Percentiles rank a stretch among this genome's conserved stretches.
These are phyloP conservation scores for Luidia sarsii DNA, from an alignment of 53 echinoderm and acorn worm genomes.

Conservation along the genomic window DNA sequence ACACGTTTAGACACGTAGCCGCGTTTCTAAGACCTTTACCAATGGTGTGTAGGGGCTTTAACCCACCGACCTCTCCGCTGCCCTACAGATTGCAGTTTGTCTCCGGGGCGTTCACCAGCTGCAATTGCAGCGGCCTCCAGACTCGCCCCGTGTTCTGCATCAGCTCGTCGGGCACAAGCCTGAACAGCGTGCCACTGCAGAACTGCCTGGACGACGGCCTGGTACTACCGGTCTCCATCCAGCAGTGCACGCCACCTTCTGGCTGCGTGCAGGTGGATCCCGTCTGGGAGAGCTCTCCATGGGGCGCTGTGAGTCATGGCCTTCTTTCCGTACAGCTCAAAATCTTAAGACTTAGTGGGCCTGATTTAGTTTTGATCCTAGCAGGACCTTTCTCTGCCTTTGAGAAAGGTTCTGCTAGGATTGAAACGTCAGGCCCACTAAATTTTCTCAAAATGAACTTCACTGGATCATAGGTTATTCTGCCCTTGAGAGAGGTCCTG, in stretches of 20 bases:
- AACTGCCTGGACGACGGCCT: constrained; percentile 44
- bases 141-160: constrained; percentile 75
- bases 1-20: too few relatives aligned
- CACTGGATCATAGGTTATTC: too few relatives aligned
- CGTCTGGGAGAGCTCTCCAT: constrained; percentile 62
- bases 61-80: not conserved
- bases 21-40: too few relatives aligned
- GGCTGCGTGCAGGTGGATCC: constrained; percentile 54
- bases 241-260: constrained; percentile 57
- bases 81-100: constrained; percentile 66
- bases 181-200: constrained; percentile 25
- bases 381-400: too few relatives aligned
- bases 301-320: constrained; percentile 52
- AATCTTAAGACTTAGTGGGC: too few relatives aligned
- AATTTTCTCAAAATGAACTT: too few relatives aligned
- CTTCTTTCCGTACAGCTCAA: not conserved
- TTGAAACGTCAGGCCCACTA: too few relatives aligned
- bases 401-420: too few relatives aligned
- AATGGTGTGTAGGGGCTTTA: too few relatives aligned
- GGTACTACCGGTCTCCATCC: not conserved
- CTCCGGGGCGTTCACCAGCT: constrained; percentile 44
- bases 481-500: too few relatives aligned
- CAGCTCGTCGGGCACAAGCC: constrained; percentile 10
- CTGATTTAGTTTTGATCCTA: too few relatives aligned
- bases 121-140: constrained; percentile 76